Evolutionary conservation across 1,140 invertebrate genomes (phyloP).

Genomic region (Acyrthosiphon pisum): DNA sequence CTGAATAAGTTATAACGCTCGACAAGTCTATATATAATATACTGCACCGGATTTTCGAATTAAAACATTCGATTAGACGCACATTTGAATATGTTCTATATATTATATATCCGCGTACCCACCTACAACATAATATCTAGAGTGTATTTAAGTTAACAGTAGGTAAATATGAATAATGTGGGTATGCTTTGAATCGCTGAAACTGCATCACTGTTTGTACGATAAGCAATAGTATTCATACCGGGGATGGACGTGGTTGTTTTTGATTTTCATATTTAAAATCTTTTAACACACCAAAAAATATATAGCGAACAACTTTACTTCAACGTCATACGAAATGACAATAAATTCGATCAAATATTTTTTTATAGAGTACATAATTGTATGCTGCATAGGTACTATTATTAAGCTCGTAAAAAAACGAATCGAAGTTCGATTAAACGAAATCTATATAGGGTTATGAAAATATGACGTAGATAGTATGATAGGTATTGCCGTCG

Average conservation of each 20-base stretch:
- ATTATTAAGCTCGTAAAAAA: too few relatives aligned
- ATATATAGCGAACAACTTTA: not conserved
- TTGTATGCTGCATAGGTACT: not conserved
- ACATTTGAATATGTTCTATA: not conserved
- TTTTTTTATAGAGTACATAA: not conserved
- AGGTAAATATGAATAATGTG: not conserved
- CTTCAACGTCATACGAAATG: not conserved
- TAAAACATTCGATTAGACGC: not conserved
- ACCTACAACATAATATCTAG: not conserved
- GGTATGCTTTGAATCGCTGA: not conserved
- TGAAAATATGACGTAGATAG: not conserved
- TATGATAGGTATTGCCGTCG: not conserved
- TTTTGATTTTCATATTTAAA: not conserved
- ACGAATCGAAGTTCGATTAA: too few relatives aligned
- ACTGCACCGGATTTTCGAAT: slow-evolving; percentile 2
- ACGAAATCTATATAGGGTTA: not conserved
- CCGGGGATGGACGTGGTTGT: not conserved
- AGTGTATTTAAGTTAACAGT: not conserved
- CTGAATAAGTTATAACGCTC: slow-evolving; percentile 23
- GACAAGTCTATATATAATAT: not conserved
- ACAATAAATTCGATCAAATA: not conserved
- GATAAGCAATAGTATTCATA: too few relatives aligned
- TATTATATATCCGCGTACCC: not conserved
- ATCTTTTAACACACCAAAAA: too few relatives aligned
- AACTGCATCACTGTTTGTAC: not conserved